Base-by-base conservation (phyloP, 2,113 vertebrate genomes). In the Ibidorhyncha struthersii region DNA sequence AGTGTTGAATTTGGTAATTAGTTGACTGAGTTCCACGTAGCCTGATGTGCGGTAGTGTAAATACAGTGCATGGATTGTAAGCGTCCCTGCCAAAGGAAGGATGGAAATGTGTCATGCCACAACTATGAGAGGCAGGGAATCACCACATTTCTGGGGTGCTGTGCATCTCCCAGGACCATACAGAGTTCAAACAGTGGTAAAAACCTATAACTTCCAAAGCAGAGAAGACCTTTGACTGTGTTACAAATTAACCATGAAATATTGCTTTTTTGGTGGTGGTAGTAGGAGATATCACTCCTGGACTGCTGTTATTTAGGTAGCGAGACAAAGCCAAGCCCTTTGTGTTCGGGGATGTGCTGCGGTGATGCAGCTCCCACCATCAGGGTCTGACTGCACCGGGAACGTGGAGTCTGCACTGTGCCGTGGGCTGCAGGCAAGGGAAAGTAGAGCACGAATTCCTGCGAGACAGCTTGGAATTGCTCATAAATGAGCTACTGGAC, bases 201-300 rank as follows among this genome's bases (percentile, higher is more conserved):
- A 90, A 38, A 69, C 6, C 27, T 77, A 3, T 36, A 70, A 69
- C 22, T 22, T 50, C 13, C 38, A 47, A 74, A 82, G 38, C 9
- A 61, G 53, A 49, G 12, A 71, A 53, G n/a, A 53, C 16, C 18
- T 95, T 86, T 47, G 55, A 23, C 27, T 21, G 12, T 30, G 40
- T 26, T 56, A 30, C 29, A 29, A 62, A 77, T 81, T 32, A 50
- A 43, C 23, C 6, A 3, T 32, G 4, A 84, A 66, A 74, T 36
- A 3, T 17, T 89, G 30, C 25, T 78, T 86, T 66, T 50, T 5
- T 2, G 3, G 20, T 2, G 3, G 20, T 12, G 10, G 9, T 38
- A 32, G 15, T 4, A 78, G 45, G 32, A 73, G 40, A 34, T 43
- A 10, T 1, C 0, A 0, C 8, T 80, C 10, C 52, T 56, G 40